Conservation (phyloP, 2,113 vertebrate genomes). For the Bostrychus sinensis region DNA sequence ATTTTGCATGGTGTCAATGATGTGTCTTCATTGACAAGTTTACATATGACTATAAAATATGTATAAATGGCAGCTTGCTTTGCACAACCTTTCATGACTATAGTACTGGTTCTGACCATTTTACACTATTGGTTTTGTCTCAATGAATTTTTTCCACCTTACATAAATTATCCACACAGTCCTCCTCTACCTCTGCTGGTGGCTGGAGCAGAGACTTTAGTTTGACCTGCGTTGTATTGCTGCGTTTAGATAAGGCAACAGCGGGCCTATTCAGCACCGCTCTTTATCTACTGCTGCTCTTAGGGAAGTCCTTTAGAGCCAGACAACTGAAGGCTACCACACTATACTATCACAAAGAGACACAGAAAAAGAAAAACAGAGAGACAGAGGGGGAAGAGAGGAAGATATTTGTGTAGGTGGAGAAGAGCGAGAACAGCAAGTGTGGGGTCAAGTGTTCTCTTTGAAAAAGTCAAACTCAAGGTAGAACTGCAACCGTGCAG, state of each 20-base stretch:
- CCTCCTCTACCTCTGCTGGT: constrained; percentile 34
- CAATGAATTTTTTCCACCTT: neutral
- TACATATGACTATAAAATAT: neutral
- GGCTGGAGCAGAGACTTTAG: constrained; percentile 61
- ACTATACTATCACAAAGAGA: constrained; percentile 55
- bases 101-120: neutral
- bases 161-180: neutral
- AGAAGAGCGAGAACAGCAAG: constrained; percentile 11
- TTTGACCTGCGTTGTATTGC: constrained; percentile 58
- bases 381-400: constrained; percentile 18
- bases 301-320: constrained; percentile 64
- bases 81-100: neutral
- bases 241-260: constrained; percentile 72
- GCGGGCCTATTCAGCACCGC: constrained; percentile 59
- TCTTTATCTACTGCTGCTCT: constrained; percentile 69
- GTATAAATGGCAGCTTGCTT: constrained; percentile 5
- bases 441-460: constrained; percentile 42
- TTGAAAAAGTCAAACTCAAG: constrained; percentile 29
- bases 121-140: neutral
- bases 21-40: neutral
- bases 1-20: constrained; percentile 1
- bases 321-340: constrained; percentile 47
- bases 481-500: neutral
- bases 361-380: constrained; percentile 37
- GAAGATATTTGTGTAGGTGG: constrained; percentile 39